A percentile compares a stretch with the other conserved stretches of the same genome.
Conservation (phyloP, 2,797 vertebrate species). For the Streptopelia turtur region DNA sequence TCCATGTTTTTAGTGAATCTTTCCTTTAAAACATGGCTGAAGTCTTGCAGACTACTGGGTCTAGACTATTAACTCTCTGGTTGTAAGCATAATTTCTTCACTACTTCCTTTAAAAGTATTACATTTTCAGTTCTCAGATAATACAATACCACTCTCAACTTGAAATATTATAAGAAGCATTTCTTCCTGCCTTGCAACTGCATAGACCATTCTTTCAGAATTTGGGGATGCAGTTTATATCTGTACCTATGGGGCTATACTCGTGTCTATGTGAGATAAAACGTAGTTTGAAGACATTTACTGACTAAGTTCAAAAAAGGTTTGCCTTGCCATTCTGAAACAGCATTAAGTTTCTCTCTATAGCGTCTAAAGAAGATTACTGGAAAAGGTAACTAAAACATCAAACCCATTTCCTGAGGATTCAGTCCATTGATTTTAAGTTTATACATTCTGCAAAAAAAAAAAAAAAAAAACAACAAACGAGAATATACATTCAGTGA, state of each 20-base stretch:
- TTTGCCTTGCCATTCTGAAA: constrained; percentile 1
- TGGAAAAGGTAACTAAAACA: background rate
- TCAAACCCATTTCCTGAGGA: background rate
- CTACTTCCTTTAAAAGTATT: background rate
- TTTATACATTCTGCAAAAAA: background rate
- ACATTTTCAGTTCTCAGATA: background rate
- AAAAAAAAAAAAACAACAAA: too few relatives aligned
- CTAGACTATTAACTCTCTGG: background rate
- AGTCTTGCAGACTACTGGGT: background rate
- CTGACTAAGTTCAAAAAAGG: background rate
- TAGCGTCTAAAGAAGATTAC: background rate
- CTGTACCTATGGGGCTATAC: fast-evolving
- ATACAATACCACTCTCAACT: background rate
- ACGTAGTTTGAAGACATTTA: background rate
- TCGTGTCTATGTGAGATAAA: background rate
- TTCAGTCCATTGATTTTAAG: background rate
- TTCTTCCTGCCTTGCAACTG: background rate
- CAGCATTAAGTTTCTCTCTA: background rate
- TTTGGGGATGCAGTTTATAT: background rate
- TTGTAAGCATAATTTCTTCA: background rate
- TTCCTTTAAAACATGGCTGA: background rate
- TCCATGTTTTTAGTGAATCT: background rate
- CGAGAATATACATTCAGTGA: background rate
- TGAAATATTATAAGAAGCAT: background rate
- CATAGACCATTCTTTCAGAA: background rate